Evolutionary conservation across 2,888 invertebrate species (phyloP).

Genomic region (Hirtodrosophila trivittata): DNA sequence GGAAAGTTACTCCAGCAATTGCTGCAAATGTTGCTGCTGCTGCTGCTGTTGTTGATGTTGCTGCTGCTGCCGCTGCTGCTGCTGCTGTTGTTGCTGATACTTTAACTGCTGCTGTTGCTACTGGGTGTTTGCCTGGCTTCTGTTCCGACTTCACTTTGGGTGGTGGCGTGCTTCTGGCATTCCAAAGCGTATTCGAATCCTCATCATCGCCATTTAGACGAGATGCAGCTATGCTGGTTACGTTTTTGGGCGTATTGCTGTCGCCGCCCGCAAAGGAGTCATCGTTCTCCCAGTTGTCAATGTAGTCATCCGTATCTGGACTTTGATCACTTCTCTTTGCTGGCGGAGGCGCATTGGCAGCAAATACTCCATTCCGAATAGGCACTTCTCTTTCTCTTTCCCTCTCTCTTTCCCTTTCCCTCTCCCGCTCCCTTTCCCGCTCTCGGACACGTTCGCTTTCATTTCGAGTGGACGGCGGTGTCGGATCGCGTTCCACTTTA

Average conservation of each 20-base stretch:
- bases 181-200: slow-evolving; percentile 69
- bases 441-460: neutral
- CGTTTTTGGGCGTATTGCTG: slow-evolving; percentile 66
- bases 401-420: neutral
- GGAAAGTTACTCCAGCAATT: neutral
- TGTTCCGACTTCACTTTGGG: slow-evolving; percentile 51
- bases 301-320: slow-evolving; percentile 83
- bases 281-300: slow-evolving; percentile 83
- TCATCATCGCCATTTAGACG: slow-evolving; percentile 53
- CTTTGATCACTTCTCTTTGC: slow-evolving; percentile 64
- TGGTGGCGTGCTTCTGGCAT: slow-evolving; percentile 67
- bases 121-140: neutral
- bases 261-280: slow-evolving; percentile 76
- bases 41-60: neutral
- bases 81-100: neutral
- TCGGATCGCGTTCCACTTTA: slow-evolving; percentile 51
- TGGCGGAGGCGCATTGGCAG: slow-evolving; percentile 48
- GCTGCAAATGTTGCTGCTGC: neutral
- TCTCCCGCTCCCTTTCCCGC: neutral
- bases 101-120: too few species aligned
- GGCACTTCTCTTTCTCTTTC: slow-evolving; percentile 18
- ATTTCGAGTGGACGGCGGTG: slow-evolving; percentile 40
- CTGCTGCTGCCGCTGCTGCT: slow-evolving; percentile 4
- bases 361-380: slow-evolving; percentile 33
- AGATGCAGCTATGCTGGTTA: neutral